Conservation (phyloP, 2,113 vertebrate genomes). For the Callithrix jacchus region DNA sequence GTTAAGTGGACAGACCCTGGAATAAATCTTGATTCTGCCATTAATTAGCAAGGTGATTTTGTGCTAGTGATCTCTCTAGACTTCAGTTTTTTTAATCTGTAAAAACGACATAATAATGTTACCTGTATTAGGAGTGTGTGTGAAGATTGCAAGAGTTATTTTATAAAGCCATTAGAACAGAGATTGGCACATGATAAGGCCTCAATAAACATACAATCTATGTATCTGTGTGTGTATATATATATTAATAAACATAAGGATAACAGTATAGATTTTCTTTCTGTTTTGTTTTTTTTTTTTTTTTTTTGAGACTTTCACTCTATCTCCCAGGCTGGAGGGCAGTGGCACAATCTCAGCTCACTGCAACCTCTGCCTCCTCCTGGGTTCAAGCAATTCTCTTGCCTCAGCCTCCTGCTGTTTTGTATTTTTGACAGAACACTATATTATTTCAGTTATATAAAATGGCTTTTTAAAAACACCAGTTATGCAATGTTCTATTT, state of each 20-base stretch:
- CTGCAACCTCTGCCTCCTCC: no score
- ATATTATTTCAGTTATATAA: neutral
- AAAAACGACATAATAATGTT: neutral
- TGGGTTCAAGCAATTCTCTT: no score
- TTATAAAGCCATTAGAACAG: neutral
- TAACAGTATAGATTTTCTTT: neutral
- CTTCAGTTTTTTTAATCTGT: neutral
- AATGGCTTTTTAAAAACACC: neutral
- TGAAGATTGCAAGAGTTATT: neutral
- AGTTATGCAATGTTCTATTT: neutral
- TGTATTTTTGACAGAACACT: neutral
- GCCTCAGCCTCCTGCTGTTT: neutral
- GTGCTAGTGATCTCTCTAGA: neutral
- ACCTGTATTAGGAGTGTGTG: neutral
- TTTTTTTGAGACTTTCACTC: no score
- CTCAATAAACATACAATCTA: neutral
- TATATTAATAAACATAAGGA: neutral
- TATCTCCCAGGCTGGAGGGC: no score
- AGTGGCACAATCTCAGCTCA: no score
- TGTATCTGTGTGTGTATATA: neutral
- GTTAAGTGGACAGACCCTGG: neutral
- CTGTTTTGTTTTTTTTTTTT: neutral
- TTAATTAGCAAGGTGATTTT: neutral
- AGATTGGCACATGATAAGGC: neutral
- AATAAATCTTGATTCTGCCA: neutral